Percentiles rank a stretch among this genome's conserved stretches.
Conservation (phyloP, 2,888 invertebrate species). For the Cryptosula pallasiana region DNA sequence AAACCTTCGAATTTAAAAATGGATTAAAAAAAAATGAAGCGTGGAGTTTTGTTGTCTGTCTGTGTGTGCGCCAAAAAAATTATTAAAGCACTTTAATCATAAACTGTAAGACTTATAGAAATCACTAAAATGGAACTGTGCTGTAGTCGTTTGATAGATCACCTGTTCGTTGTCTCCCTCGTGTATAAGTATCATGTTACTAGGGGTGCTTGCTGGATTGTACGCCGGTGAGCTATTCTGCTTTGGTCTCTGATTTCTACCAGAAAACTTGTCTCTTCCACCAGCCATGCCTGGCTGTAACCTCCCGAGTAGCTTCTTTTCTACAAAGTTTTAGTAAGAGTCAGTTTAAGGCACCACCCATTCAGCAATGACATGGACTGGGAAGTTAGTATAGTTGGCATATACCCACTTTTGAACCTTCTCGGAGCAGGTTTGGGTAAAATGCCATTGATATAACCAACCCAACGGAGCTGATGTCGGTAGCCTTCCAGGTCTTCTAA, state of each 20-base stretch:
- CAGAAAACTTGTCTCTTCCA: neutral
- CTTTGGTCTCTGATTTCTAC: neutral
- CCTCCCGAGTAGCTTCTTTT: neutral
- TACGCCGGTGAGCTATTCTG: neutral
- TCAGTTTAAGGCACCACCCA: too few relatives aligned
- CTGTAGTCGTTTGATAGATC: too few relatives aligned
- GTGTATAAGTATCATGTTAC: slow-evolving; percentile 1
- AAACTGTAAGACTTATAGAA: too few relatives aligned
- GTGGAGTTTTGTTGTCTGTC: too few relatives aligned
- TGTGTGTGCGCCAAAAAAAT: too few relatives aligned
- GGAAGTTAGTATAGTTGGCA: too few relatives aligned
- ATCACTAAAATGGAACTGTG: too few relatives aligned
- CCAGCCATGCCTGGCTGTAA: neutral
- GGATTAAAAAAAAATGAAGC: too few relatives aligned
- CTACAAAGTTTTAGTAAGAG: too few relatives aligned
- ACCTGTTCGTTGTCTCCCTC: neutral
- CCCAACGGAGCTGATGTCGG: slow-evolving; percentile 37
- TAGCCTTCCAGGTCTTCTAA: slow-evolving; percentile 43
- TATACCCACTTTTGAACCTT: neutral
- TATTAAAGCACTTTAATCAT: too few relatives aligned
- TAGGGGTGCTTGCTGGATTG: neutral
- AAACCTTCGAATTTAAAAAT: too few relatives aligned
- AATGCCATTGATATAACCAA: slow-evolving; percentile 40
- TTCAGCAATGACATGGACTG: too few relatives aligned
- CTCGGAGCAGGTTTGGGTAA: slow-evolving; percentile 18